phyloP scores from a whole-genome alignment of 2,113 vertebrate genomes.

The Aphelocoma coerulescens region DNA sequence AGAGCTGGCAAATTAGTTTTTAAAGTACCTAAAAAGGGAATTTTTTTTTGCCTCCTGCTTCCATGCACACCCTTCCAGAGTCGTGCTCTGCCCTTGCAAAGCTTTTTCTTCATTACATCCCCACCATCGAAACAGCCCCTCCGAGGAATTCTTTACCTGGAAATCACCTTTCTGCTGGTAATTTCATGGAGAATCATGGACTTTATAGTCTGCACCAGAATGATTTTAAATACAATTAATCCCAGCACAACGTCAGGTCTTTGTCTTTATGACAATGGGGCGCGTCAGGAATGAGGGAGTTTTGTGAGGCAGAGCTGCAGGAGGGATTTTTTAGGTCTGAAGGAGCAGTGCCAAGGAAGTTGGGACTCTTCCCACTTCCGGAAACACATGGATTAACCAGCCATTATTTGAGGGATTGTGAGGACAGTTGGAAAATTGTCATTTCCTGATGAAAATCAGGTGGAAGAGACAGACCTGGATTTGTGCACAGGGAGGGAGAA shows the following conservation, averaged over 20 bases:
- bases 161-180: neutral
- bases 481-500: accelerated
- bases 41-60: neutral
- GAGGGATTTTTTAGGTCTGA: neutral
- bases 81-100: neutral
- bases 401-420: neutral
- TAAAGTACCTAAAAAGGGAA: neutral
- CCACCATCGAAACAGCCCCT: neutral
- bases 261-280: neutral
- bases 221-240: neutral
- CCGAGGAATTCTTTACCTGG: neutral
- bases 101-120: neutral
- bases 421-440: neutral
- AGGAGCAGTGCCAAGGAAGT: neutral
- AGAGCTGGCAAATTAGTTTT: neutral
- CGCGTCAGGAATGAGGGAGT: neutral
- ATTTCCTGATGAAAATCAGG: neutral
- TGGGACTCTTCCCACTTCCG: neutral
- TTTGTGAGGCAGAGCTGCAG: neutral
- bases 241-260: neutral
- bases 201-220: neutral
- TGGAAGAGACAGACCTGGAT: neutral
- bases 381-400: neutral
- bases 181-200: neutral
- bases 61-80: neutral